These are phyloP conservation scores for Pomatostomus ruficeps DNA, from an alignment of 2,113 vertebrate genomes.

Conservation along the genomic window DNA sequence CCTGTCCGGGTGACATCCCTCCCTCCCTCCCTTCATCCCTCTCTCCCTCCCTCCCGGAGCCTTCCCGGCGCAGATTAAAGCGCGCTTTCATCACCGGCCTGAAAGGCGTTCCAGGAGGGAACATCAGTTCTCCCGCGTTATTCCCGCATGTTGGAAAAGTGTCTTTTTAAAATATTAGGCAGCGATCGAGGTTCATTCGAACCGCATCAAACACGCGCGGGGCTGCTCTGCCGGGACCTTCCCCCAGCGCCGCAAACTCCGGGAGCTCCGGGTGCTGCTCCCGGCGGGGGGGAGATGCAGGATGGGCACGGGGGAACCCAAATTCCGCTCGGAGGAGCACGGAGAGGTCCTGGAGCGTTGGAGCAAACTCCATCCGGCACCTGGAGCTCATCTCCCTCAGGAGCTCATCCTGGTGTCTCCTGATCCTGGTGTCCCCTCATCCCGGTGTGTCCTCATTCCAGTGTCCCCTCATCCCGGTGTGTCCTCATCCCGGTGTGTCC, in stretches of 20 bases:
- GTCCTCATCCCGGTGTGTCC: too few species aligned
- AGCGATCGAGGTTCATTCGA: constrained; percentile 24
- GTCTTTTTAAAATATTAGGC: constrained; percentile 43
- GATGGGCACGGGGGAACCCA: rapidly evolving
- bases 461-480: too few species aligned
- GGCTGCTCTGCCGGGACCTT: not conserved
- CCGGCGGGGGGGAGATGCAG: rapidly evolving
- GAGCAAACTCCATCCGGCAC: rapidly evolving
- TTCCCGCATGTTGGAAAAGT: constrained; percentile 26
- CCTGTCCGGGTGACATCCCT: not conserved
- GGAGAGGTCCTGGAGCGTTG: rapidly evolving
- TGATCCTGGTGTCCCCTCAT: too few species aligned
- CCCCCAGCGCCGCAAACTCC: not conserved
- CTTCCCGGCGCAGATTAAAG: constrained; percentile 43
- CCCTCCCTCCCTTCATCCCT: too few species aligned
- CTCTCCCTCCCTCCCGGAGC: not conserved
- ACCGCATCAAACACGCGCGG: not conserved
- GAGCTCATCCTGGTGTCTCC: not conserved
- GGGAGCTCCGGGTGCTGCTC: not conserved
- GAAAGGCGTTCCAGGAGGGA: constrained; percentile 26
- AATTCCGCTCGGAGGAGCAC: rapidly evolving
- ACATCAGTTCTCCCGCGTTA: constrained; percentile 48
- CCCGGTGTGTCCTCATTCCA: too few species aligned
- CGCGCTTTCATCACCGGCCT: not conserved
- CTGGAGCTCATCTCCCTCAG: rapidly evolving